Percentiles rank a stretch among this genome's conserved stretches.
These are phyloP conservation scores for Mohoua ochrocephala DNA, from an alignment of 2,113 vertebrate genomes.

Conservation along the genomic window DNA sequence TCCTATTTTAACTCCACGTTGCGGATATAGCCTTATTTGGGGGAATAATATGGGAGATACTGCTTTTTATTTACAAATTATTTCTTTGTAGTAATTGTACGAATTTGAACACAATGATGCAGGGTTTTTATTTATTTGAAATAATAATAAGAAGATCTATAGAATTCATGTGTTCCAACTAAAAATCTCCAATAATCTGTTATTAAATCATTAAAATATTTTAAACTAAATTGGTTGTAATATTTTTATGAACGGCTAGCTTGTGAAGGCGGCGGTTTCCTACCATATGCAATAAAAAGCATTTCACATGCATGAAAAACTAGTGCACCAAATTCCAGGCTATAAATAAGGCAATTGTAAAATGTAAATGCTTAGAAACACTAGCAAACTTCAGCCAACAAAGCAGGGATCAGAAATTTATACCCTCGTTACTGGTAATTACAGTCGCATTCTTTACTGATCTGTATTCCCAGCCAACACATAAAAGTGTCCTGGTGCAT, in stretches of 20 bases:
- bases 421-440: constrained; percentile 66
- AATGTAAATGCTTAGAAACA: constrained; percentile 50
- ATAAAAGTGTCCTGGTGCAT: constrained; percentile 50
- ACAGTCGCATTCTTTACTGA: constrained; percentile 49
- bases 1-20: not conserved
- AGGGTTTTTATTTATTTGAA: not conserved
- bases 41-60: not conserved
- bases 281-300: constrained; percentile 26
- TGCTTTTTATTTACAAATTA: not conserved
- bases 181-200: not conserved
- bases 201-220: not conserved
- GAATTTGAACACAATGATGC: not conserved
- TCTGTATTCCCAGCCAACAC: constrained; percentile 41
- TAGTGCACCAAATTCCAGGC: constrained; percentile 17
- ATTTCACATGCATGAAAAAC: constrained; percentile 36
- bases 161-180: not conserved
- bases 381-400: constrained; percentile 40
- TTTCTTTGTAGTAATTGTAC: not conserved
- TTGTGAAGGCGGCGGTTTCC: not conserved
- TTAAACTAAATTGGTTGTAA: not conserved
- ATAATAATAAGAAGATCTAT: not conserved
- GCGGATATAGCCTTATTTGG: not conserved
- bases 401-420: constrained; percentile 51
- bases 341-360: constrained; percentile 61
- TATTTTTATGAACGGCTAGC: not conserved